Percentiles rank a stretch among this genome's conserved stretches.
Evolutionary conservation across 2,113 vertebrate genomes (phyloP).

Genomic region (Spheniscus mendiculus): DNA sequence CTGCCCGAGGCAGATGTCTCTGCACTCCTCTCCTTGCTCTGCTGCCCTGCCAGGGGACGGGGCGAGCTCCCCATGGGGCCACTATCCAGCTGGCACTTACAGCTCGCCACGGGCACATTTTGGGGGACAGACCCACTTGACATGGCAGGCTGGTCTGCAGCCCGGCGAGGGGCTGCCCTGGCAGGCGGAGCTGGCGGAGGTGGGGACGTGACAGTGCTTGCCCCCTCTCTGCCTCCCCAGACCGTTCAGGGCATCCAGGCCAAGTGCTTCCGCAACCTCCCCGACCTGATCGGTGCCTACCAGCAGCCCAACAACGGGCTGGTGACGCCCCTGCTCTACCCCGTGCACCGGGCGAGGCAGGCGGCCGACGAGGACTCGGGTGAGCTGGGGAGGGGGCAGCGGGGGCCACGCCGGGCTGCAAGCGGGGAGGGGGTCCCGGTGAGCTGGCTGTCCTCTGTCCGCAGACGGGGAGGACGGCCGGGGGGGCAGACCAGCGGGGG

Average conservation of each 20-base stretch:
- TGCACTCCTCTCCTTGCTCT: not conserved
- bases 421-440: not conserved
- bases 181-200: accelerated
- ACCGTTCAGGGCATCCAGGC: constrained; percentile 85
- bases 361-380: constrained; percentile 79
- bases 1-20: not conserved
- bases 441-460: not conserved
- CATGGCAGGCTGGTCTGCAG: not conserved
- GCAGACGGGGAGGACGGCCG: constrained; percentile 79
- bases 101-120: accelerated
- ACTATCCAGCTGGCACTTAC: not conserved
- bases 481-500: too few species aligned
- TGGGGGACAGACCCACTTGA: not conserved
- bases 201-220: accelerated
- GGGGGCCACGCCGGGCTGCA: accelerated
- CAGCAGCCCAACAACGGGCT: constrained; percentile 87
- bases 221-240: constrained; percentile 42
- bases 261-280: constrained; percentile 83
- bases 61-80: not conserved
- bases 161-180: not conserved
- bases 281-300: constrained; percentile 83
- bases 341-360: constrained; percentile 71
- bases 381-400: not conserved
- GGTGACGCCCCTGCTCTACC: constrained; percentile 79
- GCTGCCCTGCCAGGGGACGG: not conserved